phyloP scores from a whole-genome alignment of 2,888 invertebrate genomes.

The Drosophila mettleri region DNA sequence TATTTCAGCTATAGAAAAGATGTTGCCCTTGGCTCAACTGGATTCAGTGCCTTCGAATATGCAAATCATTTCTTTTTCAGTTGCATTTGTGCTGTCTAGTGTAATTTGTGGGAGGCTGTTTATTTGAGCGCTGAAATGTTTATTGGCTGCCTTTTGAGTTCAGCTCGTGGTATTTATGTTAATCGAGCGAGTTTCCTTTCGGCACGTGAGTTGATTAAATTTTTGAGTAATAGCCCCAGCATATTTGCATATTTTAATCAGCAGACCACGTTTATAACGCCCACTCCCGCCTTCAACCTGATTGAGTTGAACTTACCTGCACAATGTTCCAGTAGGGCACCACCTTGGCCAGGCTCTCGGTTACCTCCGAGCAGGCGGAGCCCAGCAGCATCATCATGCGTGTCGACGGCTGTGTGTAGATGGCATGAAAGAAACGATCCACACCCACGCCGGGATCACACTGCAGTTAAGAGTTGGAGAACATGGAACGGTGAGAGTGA shows the following conservation, averaged over 20 bases:
- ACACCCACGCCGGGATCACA: conserved; percentile 96
- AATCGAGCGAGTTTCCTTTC: conserved; percentile 63
- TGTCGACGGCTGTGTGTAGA: conserved; percentile 91
- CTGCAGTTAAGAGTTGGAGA: conserved; percentile 85
- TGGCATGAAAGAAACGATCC: conserved; percentile 95
- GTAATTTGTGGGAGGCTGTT: conserved; percentile 59
- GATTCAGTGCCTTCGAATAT: conserved; percentile 4
- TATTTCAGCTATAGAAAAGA: not conserved
- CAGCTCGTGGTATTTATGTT: conserved; percentile 62
- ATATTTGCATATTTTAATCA: conserved; percentile 76
- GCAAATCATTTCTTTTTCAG: conserved; percentile 1
- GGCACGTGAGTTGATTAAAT: conserved; percentile 79
- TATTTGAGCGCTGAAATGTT: conserved; percentile 69
- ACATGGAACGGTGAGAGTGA: not conserved
- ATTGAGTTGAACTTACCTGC: conserved; percentile 87
- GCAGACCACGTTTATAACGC: conserved; percentile 5
- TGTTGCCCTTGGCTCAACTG: not conserved
- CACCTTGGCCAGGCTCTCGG: conserved; percentile 95
- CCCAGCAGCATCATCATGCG: conserved; percentile 93
- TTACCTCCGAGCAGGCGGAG: conserved; percentile 96
- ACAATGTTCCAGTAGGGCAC: conserved; percentile 97
- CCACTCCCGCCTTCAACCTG: not conserved
- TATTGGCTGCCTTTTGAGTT: conserved; percentile 69
- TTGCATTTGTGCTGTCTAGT: conserved; percentile 25
- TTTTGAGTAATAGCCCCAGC: conserved; percentile 68